Base-by-base conservation (phyloP, 2,113 vertebrate genomes). In the Ancistrus triradiatus region DNA sequence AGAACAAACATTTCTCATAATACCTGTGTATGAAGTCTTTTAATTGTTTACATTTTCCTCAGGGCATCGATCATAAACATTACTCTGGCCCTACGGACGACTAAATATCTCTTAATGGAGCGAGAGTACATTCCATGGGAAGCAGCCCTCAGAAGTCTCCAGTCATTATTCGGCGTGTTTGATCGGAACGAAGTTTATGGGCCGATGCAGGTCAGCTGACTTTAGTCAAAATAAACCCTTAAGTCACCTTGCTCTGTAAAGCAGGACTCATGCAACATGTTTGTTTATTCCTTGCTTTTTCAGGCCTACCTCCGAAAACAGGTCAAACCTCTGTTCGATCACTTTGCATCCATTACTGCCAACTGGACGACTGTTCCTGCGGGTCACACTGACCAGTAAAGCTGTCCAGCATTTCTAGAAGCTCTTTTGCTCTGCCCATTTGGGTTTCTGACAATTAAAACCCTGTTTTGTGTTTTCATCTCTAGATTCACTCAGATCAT, bases 401-500 rank as follows among this genome's bases (percentile, higher is more conserved):
- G 7, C 46, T 14, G 7, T 48, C 6, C 42, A 17, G 35, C 28
- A 14, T 44, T 17, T 43, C 8, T 7, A 14, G 7, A 4, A 13
- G 11, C 3, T 13, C 6, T 57, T 33, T 1, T 37, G 52, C 4
- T 7, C 19, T 46, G n/a, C n/a, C n/a, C n/a, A n/a, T 43, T 43
- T 43, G 8, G 5, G 38, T 42, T n/a, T n/a, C n/a, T n/a, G 5
- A 15, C 38, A 6, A 42, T 42, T 2, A 3, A 4, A 15, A 42
- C 2, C 19, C 38, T 2, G 6, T 46, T 6, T 25, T 43, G 6
- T 31, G 42, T 9, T 51, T 43, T 3, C 1, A 40, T 31, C n/a
- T 57, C 5, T 55, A 98, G 95, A 74, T 98, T 96, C 77, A 91
- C 80, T 0, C 85, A 94, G 78, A 38, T 93, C 13, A 92, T 89